phyloP scores from a whole-genome alignment of 2,797 vertebrate species.

The Telmatherina bonti region DNA sequence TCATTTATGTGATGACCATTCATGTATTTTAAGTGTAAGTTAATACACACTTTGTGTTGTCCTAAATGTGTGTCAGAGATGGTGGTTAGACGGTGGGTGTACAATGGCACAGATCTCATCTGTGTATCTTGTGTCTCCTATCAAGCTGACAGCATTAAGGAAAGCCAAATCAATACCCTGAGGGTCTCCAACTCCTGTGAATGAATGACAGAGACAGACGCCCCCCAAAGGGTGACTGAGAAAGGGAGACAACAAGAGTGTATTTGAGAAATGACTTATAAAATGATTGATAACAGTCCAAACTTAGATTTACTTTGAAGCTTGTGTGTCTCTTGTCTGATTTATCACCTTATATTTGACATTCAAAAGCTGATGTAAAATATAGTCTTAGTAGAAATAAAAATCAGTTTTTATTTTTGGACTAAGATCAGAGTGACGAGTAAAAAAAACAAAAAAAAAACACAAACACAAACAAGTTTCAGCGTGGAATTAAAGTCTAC shows the following conservation, averaged over 20 bases:
- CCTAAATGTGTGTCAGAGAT: conserved; percentile 21
- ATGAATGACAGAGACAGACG: conserved; percentile 53
- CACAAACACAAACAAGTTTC: neutral
- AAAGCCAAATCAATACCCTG: conserved; percentile 71
- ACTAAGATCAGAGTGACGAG: neutral
- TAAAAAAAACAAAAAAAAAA: neutral
- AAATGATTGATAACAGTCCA: conserved; percentile 47
- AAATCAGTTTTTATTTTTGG: neutral
- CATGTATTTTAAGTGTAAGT: conserved; percentile 11
- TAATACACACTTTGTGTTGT: conserved; percentile 3
- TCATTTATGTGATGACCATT: conserved; percentile 18
- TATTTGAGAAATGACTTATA: conserved; percentile 42
- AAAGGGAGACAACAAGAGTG: conserved; percentile 36
- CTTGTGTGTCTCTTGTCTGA: conserved; percentile 18
- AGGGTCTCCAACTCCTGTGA: conserved; percentile 57
- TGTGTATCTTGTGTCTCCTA: conserved; percentile 76
- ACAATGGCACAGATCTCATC: conserved; percentile 59
- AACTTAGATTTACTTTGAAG: conserved; percentile 28
- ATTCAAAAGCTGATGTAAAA: neutral
- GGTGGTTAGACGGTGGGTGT: conserved; percentile 53
- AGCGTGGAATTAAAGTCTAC: neutral
- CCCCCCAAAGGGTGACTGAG: conserved; percentile 48
- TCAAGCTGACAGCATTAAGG: conserved; percentile 77
- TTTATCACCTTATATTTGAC: conserved; percentile 4
- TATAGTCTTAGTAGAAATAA: neutral